phyloP scores from a whole-genome alignment of 2,888 invertebrate species.

The Callimorpha dominula region DNA sequence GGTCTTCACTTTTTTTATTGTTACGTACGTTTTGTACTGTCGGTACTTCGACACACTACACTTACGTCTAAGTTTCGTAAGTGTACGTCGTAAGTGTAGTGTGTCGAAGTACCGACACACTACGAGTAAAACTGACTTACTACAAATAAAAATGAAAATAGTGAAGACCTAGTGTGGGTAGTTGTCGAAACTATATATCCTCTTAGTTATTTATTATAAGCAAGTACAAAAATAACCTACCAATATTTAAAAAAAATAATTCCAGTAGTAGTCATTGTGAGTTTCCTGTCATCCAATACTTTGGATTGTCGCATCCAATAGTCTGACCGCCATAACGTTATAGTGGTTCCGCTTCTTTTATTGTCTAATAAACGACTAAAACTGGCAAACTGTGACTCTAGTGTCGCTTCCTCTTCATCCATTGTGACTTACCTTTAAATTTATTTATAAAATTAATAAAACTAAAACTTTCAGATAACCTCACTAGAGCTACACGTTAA shows the following conservation, averaged over 20 bases:
- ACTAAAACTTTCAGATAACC: too few species aligned
- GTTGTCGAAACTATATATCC: too few species aligned
- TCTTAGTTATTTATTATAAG: not conserved
- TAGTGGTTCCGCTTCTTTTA: conserved; percentile 52
- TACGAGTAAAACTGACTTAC: too few species aligned
- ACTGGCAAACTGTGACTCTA: conserved; percentile 61
- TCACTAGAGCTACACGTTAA: too few species aligned
- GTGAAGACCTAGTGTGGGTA: too few species aligned
- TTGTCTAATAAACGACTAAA: conserved; percentile 57
- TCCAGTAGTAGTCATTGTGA: conserved; percentile 68
- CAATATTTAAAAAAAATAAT: conserved; percentile 56
- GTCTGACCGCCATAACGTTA: conserved; percentile 60
- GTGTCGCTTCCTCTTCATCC: conserved; percentile 61
- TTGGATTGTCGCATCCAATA: conserved; percentile 65
- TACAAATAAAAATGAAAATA: too few species aligned
- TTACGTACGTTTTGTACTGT: too few species aligned
- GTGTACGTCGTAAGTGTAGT: too few species aligned
- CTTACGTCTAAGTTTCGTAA: too few species aligned
- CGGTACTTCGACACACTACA: too few species aligned
- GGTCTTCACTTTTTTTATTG: too few species aligned
- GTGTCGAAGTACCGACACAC: too few species aligned
- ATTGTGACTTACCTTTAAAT: conserved; percentile 27
- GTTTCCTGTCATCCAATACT: conserved; percentile 58
- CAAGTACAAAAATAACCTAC: conserved; percentile 36
- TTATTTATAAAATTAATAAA: not conserved